These are phyloP conservation scores for Ariopsis seemanni DNA, from an alignment of 2,113 vertebrate species.

Conservation along the genomic window DNA sequence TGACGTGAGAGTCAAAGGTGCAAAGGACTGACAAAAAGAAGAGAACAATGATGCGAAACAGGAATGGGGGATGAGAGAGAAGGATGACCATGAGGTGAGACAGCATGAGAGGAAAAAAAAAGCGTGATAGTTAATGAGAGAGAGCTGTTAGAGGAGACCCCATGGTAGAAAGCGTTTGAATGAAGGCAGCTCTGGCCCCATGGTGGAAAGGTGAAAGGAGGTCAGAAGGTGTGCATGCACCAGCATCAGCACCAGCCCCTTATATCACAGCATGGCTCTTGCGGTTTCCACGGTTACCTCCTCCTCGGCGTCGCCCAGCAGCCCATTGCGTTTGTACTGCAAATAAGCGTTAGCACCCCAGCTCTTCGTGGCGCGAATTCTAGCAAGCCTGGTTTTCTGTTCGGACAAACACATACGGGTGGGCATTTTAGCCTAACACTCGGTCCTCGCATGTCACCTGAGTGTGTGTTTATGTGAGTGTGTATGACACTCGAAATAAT, in stretches of 20 bases:
- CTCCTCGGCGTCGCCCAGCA: slow-evolving; percentile 86
- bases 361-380: slow-evolving; percentile 92
- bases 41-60: neutral
- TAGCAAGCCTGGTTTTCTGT: slow-evolving; percentile 96
- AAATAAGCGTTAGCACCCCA: slow-evolving; percentile 94
- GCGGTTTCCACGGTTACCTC: slow-evolving; percentile 79
- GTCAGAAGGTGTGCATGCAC: slow-evolving; percentile 50
- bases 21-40: neutral
- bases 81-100: neutral
- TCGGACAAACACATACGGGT: slow-evolving; percentile 75
- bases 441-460: slow-evolving; percentile 10
- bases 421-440: slow-evolving; percentile 67
- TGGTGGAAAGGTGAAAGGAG: slow-evolving; percentile 31
- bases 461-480: slow-evolving; percentile 32
- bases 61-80: neutral
- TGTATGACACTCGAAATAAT: slow-evolving; percentile 1
- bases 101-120: slow-evolving; percentile 13
- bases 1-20: neutral
- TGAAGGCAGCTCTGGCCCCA: slow-evolving; percentile 45
- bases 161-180: slow-evolving; percentile 35
- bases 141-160: slow-evolving; percentile 25
- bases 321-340: slow-evolving; percentile 96
- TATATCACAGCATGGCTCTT: slow-evolving; percentile 58
- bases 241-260: slow-evolving; percentile 61
- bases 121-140: slow-evolving; percentile 53